Conservation (phyloP, 2,797 vertebrate species). For the Lycodopsis pacificus region DNA sequence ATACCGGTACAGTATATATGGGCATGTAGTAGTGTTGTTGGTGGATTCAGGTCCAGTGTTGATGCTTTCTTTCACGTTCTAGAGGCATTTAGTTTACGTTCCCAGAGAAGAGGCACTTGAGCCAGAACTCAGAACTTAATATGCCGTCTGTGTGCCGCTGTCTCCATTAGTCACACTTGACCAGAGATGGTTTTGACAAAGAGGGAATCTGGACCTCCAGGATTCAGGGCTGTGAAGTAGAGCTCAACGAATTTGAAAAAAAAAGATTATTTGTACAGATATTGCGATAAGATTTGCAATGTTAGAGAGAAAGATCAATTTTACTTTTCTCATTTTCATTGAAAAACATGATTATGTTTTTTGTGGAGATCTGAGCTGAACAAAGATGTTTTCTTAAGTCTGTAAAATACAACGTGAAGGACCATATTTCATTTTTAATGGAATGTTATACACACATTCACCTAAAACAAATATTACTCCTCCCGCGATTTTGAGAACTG, state of each 20-base stretch:
- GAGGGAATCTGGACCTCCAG: background rate
- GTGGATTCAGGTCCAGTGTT: too few species aligned
- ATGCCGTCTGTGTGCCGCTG: background rate
- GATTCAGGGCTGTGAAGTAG: background rate
- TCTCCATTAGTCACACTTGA: background rate
- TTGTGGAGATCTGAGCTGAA: background rate
- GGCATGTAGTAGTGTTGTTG: too few species aligned
- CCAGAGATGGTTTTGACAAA: background rate
- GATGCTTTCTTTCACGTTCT: too few species aligned
- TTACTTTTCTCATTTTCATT: too few species aligned
- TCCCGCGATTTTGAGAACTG: background rate
- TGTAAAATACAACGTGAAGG: background rate
- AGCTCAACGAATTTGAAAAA: too few species aligned
- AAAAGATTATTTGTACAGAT: too few species aligned
- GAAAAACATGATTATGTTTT: background rate
- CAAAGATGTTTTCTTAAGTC: background rate
- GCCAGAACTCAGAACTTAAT: background rate
- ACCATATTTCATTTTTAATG: background rate
- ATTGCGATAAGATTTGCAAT: too few species aligned
- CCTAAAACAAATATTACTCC: background rate
- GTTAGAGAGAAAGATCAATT: too few species aligned
- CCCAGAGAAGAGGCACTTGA: background rate
- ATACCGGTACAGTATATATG: too few species aligned
- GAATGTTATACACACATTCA: background rate
- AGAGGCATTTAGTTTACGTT: background rate